phyloP scores from a whole-genome alignment of 2,113 vertebrate species.

The Sarotherodon lohbergeri region DNA sequence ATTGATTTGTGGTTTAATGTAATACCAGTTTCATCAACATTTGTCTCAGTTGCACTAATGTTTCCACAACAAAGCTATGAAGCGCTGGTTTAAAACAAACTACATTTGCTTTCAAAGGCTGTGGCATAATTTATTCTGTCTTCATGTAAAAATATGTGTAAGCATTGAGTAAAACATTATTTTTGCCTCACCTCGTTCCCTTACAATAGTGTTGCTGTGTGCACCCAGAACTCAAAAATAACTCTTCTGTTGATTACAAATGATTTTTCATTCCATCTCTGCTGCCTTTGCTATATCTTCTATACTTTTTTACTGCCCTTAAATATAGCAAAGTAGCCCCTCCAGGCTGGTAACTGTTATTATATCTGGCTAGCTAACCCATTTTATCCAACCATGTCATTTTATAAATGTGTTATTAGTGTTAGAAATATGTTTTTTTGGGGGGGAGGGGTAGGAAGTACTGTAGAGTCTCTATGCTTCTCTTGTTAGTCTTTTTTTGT shows the following conservation, averaged over 20 bases:
- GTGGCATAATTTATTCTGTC: not conserved
- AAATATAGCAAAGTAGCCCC: not conserved
- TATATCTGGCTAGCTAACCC: not conserved
- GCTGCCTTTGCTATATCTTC: not conserved
- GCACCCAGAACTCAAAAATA: not conserved
- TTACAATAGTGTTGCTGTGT: not conserved
- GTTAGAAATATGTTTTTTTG: not conserved
- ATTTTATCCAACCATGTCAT: not conserved
- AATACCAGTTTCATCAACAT: not conserved
- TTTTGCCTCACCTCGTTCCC: not conserved
- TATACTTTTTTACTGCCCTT: not conserved
- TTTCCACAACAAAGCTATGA: not conserved
- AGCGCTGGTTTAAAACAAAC: not conserved
- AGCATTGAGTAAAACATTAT: not conserved
- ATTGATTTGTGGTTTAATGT: not conserved
- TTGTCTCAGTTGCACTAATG: not conserved
- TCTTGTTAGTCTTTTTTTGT: not conserved
- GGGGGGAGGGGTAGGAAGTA: not conserved
- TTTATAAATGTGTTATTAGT: not conserved
- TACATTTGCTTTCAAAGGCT: not conserved
- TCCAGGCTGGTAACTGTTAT: not conserved
- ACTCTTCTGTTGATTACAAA: not conserved
- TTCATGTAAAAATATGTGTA: not conserved
- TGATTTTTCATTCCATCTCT: not conserved
- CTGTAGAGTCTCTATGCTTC: not conserved